A percentile compares a stretch with the other conserved stretches of the same genome.
phyloP scores from a whole-genome alignment of 1,140 invertebrate genomes.

The Epicauta chinensis region DNA sequence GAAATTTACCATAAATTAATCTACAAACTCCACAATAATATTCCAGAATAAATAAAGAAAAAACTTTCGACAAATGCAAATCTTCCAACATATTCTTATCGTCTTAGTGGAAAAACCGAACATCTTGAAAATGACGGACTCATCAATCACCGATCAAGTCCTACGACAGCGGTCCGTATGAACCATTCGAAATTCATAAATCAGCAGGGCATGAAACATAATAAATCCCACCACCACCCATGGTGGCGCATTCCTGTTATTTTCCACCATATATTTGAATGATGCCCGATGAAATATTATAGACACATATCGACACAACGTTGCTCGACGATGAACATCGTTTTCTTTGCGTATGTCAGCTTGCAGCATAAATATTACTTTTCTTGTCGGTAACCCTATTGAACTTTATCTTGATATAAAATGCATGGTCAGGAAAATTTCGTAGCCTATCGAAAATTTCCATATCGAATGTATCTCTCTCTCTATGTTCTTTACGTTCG shows the following conservation, averaged over 20 bases:
- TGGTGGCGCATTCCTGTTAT: slow-evolving; percentile 11
- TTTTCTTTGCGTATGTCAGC: slow-evolving; percentile 23
- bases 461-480: too few species aligned
- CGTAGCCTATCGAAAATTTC: too few species aligned
- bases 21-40: too few species aligned
- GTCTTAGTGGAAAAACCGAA: too few species aligned
- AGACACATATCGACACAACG: slow-evolving; percentile 6
- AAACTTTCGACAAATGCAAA: too few species aligned
- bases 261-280: slow-evolving; percentile 18
- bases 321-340: slow-evolving; percentile 11
- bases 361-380: slow-evolving; percentile 23
- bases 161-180: slow-evolving; percentile 4
- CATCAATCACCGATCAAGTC: slow-evolving; percentile 14
- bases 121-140: neutral
- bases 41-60: too few species aligned
- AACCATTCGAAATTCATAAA: slow-evolving; percentile 17
- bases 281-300: slow-evolving; percentile 14
- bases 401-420: slow-evolving; percentile 2
- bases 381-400: slow-evolving; percentile 2
- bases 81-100: too few species aligned
- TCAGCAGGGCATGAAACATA: slow-evolving; percentile 17
- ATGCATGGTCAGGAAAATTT: slow-evolving; percentile 20
- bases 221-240: slow-evolving; percentile 15
- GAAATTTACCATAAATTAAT: too few species aligned
- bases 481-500: too few species aligned